phyloP scores from a whole-genome alignment of 2,113 vertebrate species.

The Sarotherodon lohbergeri region DNA sequence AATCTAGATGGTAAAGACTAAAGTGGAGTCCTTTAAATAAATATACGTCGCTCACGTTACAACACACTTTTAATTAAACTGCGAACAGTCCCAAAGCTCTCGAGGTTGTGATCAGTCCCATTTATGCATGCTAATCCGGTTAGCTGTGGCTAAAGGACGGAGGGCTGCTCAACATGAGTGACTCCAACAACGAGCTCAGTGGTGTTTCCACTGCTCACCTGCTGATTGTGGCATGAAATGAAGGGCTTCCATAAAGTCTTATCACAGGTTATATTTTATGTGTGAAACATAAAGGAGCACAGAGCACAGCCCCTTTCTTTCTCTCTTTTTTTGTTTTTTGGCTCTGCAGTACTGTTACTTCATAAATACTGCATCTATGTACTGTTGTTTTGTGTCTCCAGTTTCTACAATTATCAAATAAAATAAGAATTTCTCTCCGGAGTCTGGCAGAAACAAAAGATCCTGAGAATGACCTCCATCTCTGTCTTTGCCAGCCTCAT shows the following conservation, averaged over 20 bases:
- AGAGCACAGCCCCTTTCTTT: not conserved
- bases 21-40: not conserved
- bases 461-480: not conserved
- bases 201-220: not conserved
- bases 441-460: not conserved
- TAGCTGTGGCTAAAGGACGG: not conserved
- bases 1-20: rapidly evolving
- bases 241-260: not conserved
- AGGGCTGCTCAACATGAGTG: not conserved
- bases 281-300: not conserved
- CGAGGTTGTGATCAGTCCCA: not conserved
- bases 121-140: not conserved
- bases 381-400: not conserved
- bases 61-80: not conserved
- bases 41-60: not conserved
- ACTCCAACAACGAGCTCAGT: rapidly evolving
- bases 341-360: not conserved
- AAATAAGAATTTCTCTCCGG: not conserved
- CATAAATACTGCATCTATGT: not conserved
- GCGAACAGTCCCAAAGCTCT: not conserved
- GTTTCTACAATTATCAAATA: not conserved
- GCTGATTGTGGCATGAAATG: not conserved
- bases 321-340: not conserved
- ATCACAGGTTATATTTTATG: not conserved
- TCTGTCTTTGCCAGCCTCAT: not conserved